Base-by-base conservation (phyloP, 2,797 vertebrate genomes). In the Mycteria americana region DNA sequence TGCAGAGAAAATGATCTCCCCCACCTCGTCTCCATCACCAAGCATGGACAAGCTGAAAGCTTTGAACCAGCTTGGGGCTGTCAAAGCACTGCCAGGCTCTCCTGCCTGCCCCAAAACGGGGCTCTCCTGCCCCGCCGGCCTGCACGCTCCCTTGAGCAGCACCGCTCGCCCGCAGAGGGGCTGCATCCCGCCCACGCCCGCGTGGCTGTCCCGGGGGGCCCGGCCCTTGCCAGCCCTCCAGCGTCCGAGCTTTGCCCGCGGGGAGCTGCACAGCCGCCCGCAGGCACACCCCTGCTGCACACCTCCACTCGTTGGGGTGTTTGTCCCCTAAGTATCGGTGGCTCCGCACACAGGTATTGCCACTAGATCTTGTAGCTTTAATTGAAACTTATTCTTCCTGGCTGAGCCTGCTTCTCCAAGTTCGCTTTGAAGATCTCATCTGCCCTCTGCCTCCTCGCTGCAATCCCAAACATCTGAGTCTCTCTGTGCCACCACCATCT, bases 241-340 rank as follows among this genome's bases (percentile, higher is more conserved):
- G 74, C 45, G 46, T 9, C 41, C 15, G 0, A 4, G 22, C 21
- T 16, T 11, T 6, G 27, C 43, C 75, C 3, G 0, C 1, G 4
- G 11, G 30, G 21, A 64, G 30, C 33, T 30, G 45, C 11, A 19
- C 51, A 28, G 51, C 51, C 8, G 2, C 64, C 53, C 8, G 0
- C 33, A 7, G 4, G 19, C 24, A 4, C 76, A 21, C 9, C 41
- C 31, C 63, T 4, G 15, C 39, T 12, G 18, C 7, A 10, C 16
- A 11, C 5, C n/a, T 18, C 7, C 16, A 2, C 4, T 1, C 1
- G 0, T 10, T 3, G 13, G 46, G n/a, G 31, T 30, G 9, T 25
- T 15, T 17, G 5, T 2, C 48, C 69, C 65, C 5, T 9, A 1
- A 7, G 2, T 7, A 0, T 1, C 4, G 13, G 9, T 39, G 53